Evolutionary conservation across 2,888 invertebrate genomes (phyloP).

Genomic region (Lacanobia wlatinum): DNA sequence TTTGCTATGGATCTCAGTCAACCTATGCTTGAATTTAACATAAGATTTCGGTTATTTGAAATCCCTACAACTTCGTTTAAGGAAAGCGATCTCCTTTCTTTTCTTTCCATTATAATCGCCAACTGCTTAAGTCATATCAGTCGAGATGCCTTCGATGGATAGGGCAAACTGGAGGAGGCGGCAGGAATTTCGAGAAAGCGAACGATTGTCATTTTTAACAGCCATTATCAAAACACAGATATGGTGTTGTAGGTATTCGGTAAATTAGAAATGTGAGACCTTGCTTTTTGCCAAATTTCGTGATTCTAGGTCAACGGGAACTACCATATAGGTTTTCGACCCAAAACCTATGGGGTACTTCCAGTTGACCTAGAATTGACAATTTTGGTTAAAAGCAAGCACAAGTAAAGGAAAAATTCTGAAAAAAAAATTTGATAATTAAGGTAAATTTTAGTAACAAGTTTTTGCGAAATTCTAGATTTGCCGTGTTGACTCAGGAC

Average conservation of each 20-base stretch:
- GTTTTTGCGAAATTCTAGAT: too few relatives aligned
- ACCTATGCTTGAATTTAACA: neutral
- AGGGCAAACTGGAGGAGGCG: slow-evolving; percentile 26
- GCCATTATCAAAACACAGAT: neutral
- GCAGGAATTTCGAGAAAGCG: slow-evolving; percentile 28
- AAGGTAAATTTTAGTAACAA: too few relatives aligned
- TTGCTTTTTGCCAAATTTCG: too few relatives aligned
- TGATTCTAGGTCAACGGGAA: too few relatives aligned
- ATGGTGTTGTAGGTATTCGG: neutral
- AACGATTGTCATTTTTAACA: neutral
- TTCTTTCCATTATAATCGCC: slow-evolving; percentile 38
- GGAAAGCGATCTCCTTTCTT: slow-evolving; percentile 17
- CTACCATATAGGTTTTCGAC: too few relatives aligned
- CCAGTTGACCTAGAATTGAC: too few relatives aligned
- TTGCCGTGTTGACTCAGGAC: too few relatives aligned
- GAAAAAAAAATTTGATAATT: too few relatives aligned
- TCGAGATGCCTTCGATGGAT: slow-evolving; percentile 32
- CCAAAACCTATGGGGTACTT: too few relatives aligned
- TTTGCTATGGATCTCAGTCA: too few relatives aligned
- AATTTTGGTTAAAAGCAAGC: too few relatives aligned
- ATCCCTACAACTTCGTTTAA: slow-evolving; percentile 20
- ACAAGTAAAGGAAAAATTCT: too few relatives aligned
- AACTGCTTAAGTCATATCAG: slow-evolving; percentile 34
- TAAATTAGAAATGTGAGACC: slow-evolving; percentile 13
- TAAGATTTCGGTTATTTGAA: slow-evolving; percentile 13